A percentile compares a stretch with the other conserved stretches of the same genome.
Evolutionary conservation across 2,797 vertebrate species (phyloP).

Genomic region (Xyrichtys novacula): DNA sequence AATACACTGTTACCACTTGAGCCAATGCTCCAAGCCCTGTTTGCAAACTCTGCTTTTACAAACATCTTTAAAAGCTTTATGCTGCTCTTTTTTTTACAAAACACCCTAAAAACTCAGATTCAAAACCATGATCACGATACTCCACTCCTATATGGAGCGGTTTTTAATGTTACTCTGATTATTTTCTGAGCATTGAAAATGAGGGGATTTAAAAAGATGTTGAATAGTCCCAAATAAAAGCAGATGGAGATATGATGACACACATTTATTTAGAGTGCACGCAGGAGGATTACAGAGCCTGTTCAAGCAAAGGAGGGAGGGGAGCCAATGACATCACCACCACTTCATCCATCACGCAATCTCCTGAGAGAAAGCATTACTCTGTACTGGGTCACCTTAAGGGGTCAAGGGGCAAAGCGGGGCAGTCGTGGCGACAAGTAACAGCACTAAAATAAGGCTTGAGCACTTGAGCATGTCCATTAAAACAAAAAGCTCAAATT

Average conservation of each 20-base stretch:
- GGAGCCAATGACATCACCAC: conserved; percentile 54
- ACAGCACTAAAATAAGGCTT: neutral
- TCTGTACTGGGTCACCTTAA: conserved; percentile 33
- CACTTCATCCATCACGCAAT: conserved; percentile 22
- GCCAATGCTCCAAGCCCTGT: no score
- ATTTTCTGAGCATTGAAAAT: neutral
- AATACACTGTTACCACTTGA: no score
- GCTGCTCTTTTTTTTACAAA: no score
- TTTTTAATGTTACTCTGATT: no score
- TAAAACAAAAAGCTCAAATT: conserved; percentile 5
- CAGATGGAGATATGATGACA: neutral
- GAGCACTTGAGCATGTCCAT: neutral
- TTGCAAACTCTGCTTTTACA: no score
- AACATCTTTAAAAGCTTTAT: no score
- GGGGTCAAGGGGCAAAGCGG: conserved; percentile 37
- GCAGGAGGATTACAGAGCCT: conserved; percentile 25
- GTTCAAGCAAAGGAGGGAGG: neutral
- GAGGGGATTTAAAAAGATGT: neutral
- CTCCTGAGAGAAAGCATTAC: conserved; percentile 21
- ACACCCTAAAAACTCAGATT: no score
- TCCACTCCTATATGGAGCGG: no score
- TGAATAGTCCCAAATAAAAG: neutral
- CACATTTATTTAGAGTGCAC: neutral
- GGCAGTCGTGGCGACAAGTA: conserved; percentile 22
- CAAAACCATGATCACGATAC: no score